Evolutionary conservation across 2,113 vertebrate species (phyloP).

Genomic region (Sitta europaea): DNA sequence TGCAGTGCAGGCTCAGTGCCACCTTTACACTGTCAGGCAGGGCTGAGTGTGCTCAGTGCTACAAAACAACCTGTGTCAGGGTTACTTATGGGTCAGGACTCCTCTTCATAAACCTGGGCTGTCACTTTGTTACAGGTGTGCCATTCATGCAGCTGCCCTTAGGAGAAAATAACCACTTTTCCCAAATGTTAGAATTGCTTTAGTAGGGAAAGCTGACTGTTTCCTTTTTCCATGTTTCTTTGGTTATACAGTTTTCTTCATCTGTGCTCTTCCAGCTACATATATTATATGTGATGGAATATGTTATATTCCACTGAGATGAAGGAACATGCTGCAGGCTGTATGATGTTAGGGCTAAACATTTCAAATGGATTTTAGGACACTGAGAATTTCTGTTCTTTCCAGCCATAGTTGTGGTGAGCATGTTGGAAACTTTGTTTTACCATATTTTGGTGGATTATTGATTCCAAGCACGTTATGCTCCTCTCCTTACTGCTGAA

Average conservation of each 20-base stretch:
- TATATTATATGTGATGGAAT: too few species aligned
- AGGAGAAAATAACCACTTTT: neutral
- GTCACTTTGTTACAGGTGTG: neutral
- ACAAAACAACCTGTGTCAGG: neutral
- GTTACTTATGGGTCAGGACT: neutral
- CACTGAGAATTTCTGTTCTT: neutral
- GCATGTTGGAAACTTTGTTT: neutral
- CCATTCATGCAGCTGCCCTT: neutral
- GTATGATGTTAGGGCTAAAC: neutral
- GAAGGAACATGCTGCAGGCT: neutral
- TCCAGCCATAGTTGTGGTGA: slow-evolving; percentile 36
- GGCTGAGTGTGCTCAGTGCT: neutral
- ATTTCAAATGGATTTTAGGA: neutral
- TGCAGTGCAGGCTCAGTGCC: neutral
- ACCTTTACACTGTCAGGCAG: neutral
- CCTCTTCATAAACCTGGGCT: neutral
- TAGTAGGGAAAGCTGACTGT: neutral
- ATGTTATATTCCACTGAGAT: neutral
- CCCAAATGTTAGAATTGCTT: neutral
- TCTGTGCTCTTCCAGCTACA: neutral
- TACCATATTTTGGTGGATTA: slow-evolving; percentile 3
- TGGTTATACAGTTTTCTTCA: neutral
- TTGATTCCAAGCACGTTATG: neutral
- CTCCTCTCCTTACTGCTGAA: neutral
- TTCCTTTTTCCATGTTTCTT: neutral